These are phyloP conservation scores for Cyclophora punctaria DNA, from an alignment of 2,888 invertebrate species.

Conservation along the genomic window DNA sequence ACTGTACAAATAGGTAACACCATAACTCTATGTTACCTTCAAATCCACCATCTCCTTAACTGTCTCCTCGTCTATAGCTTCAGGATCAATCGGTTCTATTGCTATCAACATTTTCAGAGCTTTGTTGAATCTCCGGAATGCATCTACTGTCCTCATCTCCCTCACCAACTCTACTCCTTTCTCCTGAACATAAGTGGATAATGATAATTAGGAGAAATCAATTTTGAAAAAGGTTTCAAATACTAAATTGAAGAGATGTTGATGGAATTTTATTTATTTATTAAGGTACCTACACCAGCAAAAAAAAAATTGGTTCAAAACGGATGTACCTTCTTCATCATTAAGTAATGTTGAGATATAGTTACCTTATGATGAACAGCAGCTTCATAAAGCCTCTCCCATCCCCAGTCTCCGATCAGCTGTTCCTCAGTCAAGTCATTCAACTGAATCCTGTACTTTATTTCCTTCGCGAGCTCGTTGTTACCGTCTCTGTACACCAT, in stretches of 20 bases:
- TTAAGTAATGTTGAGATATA: not conserved
- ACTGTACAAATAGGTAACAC: not conserved
- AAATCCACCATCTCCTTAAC: constrained; percentile 71
- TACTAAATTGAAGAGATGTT: too few relatives aligned
- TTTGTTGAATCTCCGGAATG: constrained; percentile 82
- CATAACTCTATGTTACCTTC: constrained; percentile 39
- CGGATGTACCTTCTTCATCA: too few relatives aligned
- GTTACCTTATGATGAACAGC: constrained; percentile 67
- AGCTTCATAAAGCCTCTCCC: constrained; percentile 65
- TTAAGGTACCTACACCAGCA: too few relatives aligned
- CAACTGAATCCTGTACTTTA: constrained; percentile 59
- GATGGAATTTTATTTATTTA: too few relatives aligned
- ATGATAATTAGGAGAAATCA: too few relatives aligned
- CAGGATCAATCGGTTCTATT: constrained; percentile 74
- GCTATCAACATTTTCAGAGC: constrained; percentile 82
- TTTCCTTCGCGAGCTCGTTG: constrained; percentile 37
- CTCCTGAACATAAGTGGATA: constrained; percentile 31
- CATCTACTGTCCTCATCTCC: constrained; percentile 76
- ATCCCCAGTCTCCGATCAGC: constrained; percentile 74
- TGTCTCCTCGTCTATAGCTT: constrained; percentile 64
- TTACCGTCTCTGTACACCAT: constrained; percentile 46
- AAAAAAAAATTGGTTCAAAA: too few relatives aligned
- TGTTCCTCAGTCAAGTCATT: constrained; percentile 58
- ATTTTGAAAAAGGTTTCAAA: too few relatives aligned
- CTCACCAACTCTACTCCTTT: constrained; percentile 79